Base-by-base conservation (phyloP, 2,113 vertebrate species). In the Heteronetta atricapilla region DNA sequence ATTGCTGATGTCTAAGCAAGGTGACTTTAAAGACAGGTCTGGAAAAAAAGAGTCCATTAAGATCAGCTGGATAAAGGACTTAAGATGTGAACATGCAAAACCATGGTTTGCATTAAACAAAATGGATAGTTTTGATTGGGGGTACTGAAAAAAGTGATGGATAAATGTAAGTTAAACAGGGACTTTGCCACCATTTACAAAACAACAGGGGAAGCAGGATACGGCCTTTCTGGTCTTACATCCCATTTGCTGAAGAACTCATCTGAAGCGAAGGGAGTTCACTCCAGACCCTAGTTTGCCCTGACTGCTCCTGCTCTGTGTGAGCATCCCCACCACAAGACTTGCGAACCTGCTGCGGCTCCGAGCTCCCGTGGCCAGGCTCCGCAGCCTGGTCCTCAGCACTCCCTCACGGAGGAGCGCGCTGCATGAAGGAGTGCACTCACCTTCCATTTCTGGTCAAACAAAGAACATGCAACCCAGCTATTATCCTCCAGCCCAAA, bases 381-480 rank as follows among this genome's bases (percentile, higher is more conserved):
- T 44, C 29, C 29, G 15, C 78, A 59, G 60, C n/a, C 31, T 6
- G 11, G 3, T 28, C 53, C 6, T 10, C 10, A 36, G 26, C 17
- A 21, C 8, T 29, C 62, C 0, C 0, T 1, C 1, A 4, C n/a
- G 13, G 46, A 48, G 46, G 20, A 48, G 46, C 11, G 20, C 20
- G 10, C 46, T 21, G 20, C 11, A 10, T 21, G 46, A n/a, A 69
- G 55, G 5, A 76, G 31, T 6, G 58, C 23, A 4, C 68, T 67
- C 60, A 1, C 1, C 10, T 56, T 69, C 13, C 0, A 44, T 4
- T 10, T 3, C 68, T 42, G 63, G 10, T 56, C 89, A 40, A 38
- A 42, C 13, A 31, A 50, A 85, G 14, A 77, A 44, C 28, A 16
- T 31, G 52, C 11, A 58, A n/a, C 44, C 59, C 91, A 36, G 38